These are phyloP conservation scores for Phyllostomus hastatus DNA, from an alignment of 2,113 vertebrate species.

Conservation along the genomic window DNA sequence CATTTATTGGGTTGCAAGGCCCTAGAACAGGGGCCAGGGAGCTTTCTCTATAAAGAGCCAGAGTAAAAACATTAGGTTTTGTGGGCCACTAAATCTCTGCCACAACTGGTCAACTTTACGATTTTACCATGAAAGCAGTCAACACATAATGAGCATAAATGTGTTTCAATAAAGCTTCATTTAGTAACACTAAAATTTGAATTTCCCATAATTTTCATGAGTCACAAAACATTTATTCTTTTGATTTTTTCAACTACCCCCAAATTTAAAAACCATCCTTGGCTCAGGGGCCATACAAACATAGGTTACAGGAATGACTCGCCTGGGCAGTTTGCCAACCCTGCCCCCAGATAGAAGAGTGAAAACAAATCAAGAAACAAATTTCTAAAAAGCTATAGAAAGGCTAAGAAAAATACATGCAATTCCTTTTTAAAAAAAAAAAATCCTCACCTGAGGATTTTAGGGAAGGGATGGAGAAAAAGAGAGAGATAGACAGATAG, in stretches of 20 bases:
- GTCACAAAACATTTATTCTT: background rate
- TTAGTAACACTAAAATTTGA: background rate
- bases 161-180: background rate
- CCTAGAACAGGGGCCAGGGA: background rate
- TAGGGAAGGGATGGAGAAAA: too few species aligned
- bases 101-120: background rate
- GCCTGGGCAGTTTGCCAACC: background rate
- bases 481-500: too few species aligned
- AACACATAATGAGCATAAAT: background rate
- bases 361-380: background rate
- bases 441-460: too few species aligned
- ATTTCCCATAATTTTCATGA: conserved; percentile 4
- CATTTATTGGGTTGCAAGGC: background rate
- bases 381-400: conserved; percentile 16
- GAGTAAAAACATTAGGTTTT: background rate
- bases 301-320: background rate
- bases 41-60: background rate
- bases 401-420: background rate
- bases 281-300: background rate
- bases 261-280: background rate
- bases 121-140: background rate
- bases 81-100: background rate
- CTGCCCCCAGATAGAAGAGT: background rate
- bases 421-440: background rate
- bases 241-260: background rate